A percentile compares a stretch with the other conserved stretches of the same genome.
Evolutionary conservation across 2,113 vertebrate genomes (phyloP).

Genomic region (Panurus biarmicus): DNA sequence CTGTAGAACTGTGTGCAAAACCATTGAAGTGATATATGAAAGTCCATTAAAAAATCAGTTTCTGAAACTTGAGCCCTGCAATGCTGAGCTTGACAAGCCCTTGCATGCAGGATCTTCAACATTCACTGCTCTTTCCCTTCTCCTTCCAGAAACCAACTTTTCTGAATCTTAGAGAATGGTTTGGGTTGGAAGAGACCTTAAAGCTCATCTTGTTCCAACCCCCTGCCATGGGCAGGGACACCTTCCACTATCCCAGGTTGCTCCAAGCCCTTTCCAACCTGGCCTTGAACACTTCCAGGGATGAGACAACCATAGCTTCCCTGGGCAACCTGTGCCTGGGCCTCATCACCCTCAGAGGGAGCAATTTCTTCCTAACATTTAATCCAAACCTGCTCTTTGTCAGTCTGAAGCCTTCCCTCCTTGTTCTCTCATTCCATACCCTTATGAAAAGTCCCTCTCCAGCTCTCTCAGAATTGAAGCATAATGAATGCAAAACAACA

Average conservation of each 20-base stretch:
- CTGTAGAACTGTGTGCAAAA: not conserved
- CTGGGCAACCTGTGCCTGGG: not conserved
- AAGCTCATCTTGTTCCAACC: not conserved
- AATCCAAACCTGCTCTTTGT: not conserved
- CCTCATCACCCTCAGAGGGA: fast-evolving
- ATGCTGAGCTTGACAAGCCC: not conserved
- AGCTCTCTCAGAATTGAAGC: not conserved
- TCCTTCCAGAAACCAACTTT: not conserved
- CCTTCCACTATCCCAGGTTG: not conserved
- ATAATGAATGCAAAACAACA: not conserved
- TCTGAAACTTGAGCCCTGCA: not conserved
- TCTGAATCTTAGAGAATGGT: not conserved
- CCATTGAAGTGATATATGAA: not conserved
- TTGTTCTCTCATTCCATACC: not conserved
- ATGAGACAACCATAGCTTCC: not conserved
- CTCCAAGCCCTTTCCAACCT: fast-evolving
- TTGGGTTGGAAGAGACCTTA: not conserved
- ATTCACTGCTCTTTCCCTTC: not conserved
- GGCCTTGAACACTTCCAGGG: not conserved
- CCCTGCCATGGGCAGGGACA: not conserved
- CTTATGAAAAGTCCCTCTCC: not conserved
- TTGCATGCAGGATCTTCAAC: not conserved
- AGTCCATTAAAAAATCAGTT: not conserved
- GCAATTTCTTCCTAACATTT: not conserved
- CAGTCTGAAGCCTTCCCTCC: not conserved